These are phyloP conservation scores for Acleris literana DNA, from an alignment of 2,888 invertebrate genomes.

Conservation along the genomic window DNA sequence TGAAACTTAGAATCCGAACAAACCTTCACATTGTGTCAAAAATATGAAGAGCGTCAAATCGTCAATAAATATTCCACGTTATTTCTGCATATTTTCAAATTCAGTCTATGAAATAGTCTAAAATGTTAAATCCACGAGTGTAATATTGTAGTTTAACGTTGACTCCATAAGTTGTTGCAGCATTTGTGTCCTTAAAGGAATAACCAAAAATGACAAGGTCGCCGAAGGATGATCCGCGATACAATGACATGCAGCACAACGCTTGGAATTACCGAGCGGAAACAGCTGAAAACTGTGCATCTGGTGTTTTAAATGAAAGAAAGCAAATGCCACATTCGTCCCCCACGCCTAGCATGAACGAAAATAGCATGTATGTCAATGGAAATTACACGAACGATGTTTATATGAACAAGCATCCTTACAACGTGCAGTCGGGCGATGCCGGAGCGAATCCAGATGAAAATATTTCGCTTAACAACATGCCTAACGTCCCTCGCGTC, in stretches of 20 bases:
- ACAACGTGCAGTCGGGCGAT: conserved; percentile 63
- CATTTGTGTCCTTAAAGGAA: conserved; percentile 47
- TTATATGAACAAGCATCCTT: conserved; percentile 70
- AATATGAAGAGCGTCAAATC: conserved; percentile 65
- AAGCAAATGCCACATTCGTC: conserved; percentile 60
- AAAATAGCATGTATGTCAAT: conserved; percentile 67
- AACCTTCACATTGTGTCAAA: conserved; percentile 40
- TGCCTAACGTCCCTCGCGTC: conserved; percentile 57
- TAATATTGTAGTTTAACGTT: conserved; percentile 45
- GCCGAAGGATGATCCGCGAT: conserved; percentile 78
- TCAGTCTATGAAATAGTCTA: conserved; percentile 50
- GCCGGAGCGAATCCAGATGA: conserved; percentile 62
- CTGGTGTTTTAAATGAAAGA: conserved; percentile 66
- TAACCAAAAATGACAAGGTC: conserved; percentile 81
- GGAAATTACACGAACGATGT: conserved; percentile 67
- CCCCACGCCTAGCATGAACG: conserved; percentile 58
- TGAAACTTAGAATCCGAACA: conserved; percentile 20
- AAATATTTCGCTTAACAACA: conserved; percentile 59
- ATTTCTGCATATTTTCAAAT: conserved; percentile 53
- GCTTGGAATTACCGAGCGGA: conserved; percentile 78
- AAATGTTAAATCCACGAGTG: conserved; percentile 71
- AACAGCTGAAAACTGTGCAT: conserved; percentile 65
- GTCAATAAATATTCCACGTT: conserved; percentile 71
- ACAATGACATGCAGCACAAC: conserved; percentile 72
- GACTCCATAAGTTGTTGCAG: conserved; percentile 42